phyloP scores from a whole-genome alignment of 2,113 vertebrate genomes.

The Amphiprion percula region DNA sequence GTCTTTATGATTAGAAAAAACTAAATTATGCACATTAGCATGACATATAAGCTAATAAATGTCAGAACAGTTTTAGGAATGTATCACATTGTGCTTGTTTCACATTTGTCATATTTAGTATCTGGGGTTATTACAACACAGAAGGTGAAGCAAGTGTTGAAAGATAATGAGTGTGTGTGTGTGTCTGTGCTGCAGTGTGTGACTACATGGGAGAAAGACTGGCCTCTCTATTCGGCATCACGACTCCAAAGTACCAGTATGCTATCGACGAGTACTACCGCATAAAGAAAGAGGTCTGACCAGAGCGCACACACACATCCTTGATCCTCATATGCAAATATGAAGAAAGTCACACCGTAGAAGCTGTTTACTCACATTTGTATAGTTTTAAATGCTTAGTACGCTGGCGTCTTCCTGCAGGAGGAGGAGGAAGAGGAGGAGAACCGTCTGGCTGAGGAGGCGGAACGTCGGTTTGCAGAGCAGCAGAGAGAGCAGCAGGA shows the following conservation, averaged over 20 bases:
- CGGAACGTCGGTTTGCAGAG: conserved; percentile 87
- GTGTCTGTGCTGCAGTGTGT: conserved; percentile 86
- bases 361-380: background rate
- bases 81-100: background rate
- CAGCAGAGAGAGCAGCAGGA: conserved; percentile 82
- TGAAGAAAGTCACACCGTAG: background rate
- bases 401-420: conserved; percentile 71
- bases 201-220: conserved; percentile 98
- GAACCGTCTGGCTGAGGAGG: conserved; percentile 91
- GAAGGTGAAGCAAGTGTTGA: background rate
- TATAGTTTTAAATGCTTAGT: background rate
- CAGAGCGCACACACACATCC: background rate
- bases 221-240: conserved; percentile 95
- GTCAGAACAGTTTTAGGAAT: too few relatives aligned
- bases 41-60: too few relatives aligned
- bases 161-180: background rate
- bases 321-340: conserved; percentile 6
- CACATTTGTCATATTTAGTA: background rate
- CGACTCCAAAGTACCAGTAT: conserved; percentile 97
- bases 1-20: too few relatives aligned
- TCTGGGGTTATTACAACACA: background rate
- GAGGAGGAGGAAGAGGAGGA: conserved; percentile 97
- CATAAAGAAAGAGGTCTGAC: conserved; percentile 95
- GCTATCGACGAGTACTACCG: conserved; percentile 99
- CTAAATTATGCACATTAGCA: too few relatives aligned